Evolutionary conservation across 2,113 vertebrate genomes (phyloP).

Genomic region (Zosterops lateralis): DNA sequence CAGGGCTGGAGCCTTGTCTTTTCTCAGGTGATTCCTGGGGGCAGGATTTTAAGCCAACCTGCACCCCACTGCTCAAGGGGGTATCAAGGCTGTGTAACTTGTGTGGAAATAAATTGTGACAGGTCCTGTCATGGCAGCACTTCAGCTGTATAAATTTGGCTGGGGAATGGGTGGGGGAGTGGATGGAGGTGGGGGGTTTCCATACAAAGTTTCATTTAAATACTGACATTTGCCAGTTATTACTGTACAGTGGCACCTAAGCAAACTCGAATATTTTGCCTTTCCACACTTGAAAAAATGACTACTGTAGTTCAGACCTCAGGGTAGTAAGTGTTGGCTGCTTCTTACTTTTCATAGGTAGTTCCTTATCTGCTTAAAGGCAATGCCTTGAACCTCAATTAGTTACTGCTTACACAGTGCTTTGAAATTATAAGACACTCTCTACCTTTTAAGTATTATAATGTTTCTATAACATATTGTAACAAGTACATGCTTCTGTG

Average conservation of each 20-base stretch:
- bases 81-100: accelerated
- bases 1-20: not conserved
- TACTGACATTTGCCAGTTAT: not conserved
- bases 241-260: not conserved
- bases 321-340: not conserved
- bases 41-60: not conserved
- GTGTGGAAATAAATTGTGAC: not conserved
- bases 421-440: not conserved
- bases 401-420: not conserved
- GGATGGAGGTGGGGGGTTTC: not conserved
- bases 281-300: not conserved
- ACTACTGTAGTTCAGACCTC: not conserved
- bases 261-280: not conserved
- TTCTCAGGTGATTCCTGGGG: not conserved
- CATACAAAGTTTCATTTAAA: not conserved
- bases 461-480: not conserved
- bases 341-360: not conserved
- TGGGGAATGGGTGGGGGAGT: not conserved
- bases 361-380: conserved; percentile 10
- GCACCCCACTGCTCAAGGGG: not conserved
- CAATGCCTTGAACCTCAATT: not conserved
- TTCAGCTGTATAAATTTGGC: not conserved
- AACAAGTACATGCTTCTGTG: not conserved
- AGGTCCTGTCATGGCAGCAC: not conserved
- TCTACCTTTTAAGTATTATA: not conserved